Base-by-base conservation (phyloP, 2,888 invertebrate species). In the Acronicta psi region DNA sequence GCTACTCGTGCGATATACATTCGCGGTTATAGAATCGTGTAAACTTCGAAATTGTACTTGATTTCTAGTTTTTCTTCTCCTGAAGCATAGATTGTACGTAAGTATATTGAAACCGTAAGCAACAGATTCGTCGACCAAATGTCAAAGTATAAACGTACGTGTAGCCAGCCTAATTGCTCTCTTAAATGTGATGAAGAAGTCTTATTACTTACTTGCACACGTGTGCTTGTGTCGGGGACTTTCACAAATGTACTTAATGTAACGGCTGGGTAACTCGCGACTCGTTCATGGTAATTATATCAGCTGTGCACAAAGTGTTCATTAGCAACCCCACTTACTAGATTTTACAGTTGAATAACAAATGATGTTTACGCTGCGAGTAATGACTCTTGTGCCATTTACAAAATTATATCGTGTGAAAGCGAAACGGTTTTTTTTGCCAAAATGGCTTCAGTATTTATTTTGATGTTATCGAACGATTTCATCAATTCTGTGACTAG, bases 241-340 rank as follows among this genome's bases (percentile, higher is more conserved):
- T 71, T 57, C 56, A 69, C 65, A 60, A 69, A 73, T 57, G 62
- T 66, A 70, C 46, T 70, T 74, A 66, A 66, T 66, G 62, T 70
- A 62, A 61, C 56, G 59, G 58, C 51, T 46, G 56, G 53, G 66
- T 62, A 58, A 54, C 46, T 73, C 59, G 49, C 42, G 53, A 65
- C 56, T 71, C 62, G 44, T 49, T 60, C 50, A 34, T 62, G 59
- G 60, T 66, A 66, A 73, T 73, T 66, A 72, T 61, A 66, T 71
- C 71, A 73, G 62, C 59, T 63, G 66, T 56, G 61, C 75, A 70
- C 61, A 70, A 73, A 70, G 71, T 65, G 71, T 74, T 73, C 54
- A 72, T 74, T 70, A 74, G 45, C 55, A 61, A 61, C 51, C 54
- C 49, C 61, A 54, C 59, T 60, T 51, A 69, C 50, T 57, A 73